Evolutionary conservation across 2,797 vertebrate genomes (phyloP), one percentile per base, ranked within the genome.

Genomic region (Falco concolor): DNA sequence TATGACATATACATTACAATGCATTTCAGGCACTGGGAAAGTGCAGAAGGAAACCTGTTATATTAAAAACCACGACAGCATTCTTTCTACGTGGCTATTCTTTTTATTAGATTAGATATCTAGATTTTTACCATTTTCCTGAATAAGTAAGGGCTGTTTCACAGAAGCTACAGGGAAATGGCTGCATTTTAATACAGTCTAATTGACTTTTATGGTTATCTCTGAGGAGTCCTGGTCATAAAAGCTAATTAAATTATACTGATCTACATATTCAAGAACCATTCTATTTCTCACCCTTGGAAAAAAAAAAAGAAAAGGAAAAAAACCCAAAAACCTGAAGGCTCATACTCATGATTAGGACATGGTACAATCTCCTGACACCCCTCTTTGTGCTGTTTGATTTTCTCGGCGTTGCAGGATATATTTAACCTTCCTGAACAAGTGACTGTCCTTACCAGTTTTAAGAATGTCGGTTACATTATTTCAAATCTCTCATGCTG

Each of bases 231-330:
- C 52, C 67, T 94, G 96, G 97, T 97, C 91, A 80, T 98, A 97
- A 98, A 98, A 97, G 95, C 97, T 98, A 97, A 98, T 98, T 98
- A 97, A 97, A 96, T 98, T 97, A 97, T 94, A 82, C 89, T 96
- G 95, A 97, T 98, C 97, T 97, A 94, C 97, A 98, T 97, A 97
- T 91, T 96, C 97, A 95, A 96, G 94, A 95, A 90, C 78, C 27
- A 93, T 92, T 90, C 76, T 88, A 87, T 93, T 91, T 75, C 73
- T 95, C 70, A 84, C 28, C 44, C 89, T 90, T 87, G 73, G 68
- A 95, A 90, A 96, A 92, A 90, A 90, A 70, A 90, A 54, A 80
- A 67, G 60, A 63, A 65, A 79, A 85, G 19, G 61, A 50, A 61
- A 57, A 68, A 78, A 47, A 47, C 6, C 13, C 13, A 40, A 65